These are phyloP conservation scores for Trididemnum nubilum DNA, from an alignment of 23 tunicate species.

Conservation along the genomic window DNA sequence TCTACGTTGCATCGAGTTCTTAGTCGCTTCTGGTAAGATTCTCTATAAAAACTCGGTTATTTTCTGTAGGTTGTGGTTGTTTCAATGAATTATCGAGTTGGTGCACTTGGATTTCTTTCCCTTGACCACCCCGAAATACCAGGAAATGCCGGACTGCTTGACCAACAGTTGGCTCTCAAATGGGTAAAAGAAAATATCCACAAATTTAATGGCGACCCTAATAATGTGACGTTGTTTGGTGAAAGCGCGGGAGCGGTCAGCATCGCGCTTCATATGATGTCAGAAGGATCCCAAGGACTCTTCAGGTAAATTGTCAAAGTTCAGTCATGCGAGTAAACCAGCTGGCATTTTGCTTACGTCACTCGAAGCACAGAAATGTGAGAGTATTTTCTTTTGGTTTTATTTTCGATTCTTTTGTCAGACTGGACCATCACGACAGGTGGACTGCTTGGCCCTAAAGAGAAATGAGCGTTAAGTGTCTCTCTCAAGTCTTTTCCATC, in stretches of 20 bases:
- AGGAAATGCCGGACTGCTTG: slow-evolving; percentile 83
- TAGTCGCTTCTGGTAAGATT: too few relatives aligned
- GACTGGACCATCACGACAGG: too few relatives aligned
- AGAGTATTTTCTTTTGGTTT: not conserved
- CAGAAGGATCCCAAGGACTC: slow-evolving; percentile 60
- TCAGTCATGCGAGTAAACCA: too few relatives aligned
- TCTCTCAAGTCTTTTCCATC: too few relatives aligned
- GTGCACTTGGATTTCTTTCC: slow-evolving; percentile 84
- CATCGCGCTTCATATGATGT: slow-evolving; percentile 58
- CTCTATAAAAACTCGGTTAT: too few relatives aligned
- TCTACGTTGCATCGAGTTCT: too few relatives aligned
- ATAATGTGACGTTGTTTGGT: slow-evolving; percentile 77
- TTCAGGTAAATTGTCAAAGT: slow-evolving; percentile 50
- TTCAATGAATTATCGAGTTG: slow-evolving; percentile 93
- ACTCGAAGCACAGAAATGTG: not conserved
- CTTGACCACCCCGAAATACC: slow-evolving; percentile 41
- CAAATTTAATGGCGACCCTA: slow-evolving; percentile 73
- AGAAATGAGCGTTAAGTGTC: too few relatives aligned
- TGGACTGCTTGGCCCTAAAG: too few relatives aligned
- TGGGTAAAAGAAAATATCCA: slow-evolving; percentile 86
- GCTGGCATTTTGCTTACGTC: too few relatives aligned
- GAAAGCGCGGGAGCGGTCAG: slow-evolving; percentile 92
- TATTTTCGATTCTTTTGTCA: too few relatives aligned
- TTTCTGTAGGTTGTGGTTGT: slow-evolving; percentile 97
- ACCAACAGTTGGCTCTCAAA: slow-evolving; percentile 81